Conservation (phyloP, 2,888 invertebrate genomes). For the Polydesmus complanatus region DNA sequence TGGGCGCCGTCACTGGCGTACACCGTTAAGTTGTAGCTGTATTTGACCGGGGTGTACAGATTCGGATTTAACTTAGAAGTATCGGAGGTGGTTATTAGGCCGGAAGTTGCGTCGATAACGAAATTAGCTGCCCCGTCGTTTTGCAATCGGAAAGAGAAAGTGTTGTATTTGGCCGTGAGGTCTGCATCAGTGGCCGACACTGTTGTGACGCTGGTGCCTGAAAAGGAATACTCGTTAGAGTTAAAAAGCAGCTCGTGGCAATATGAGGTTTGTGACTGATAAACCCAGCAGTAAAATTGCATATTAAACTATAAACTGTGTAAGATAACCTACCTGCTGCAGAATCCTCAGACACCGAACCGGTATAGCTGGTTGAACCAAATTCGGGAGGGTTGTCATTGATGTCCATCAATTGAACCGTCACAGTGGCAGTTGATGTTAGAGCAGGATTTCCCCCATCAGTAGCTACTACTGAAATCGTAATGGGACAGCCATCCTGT, state of each 20-base stretch:
- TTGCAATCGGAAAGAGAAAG: neutral
- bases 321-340: neutral
- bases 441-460: neutral
- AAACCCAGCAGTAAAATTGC: no score
- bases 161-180: neutral
- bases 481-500: neutral
- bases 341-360: neutral
- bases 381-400: neutral
- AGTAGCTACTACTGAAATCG: neutral
- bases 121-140: neutral
- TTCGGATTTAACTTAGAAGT: neutral
- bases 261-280: no score
- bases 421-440: neutral
- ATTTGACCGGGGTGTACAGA: neutral
- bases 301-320: neutral
- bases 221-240: no score
- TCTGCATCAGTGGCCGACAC: neutral
- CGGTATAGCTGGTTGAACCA: neutral
- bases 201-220: no score
- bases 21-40: neutral
- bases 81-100: neutral
- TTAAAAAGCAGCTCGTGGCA: no score
- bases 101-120: neutral
- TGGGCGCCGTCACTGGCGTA: neutral
- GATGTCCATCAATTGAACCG: neutral